A percentile compares a stretch with the other conserved stretches of the same genome.
Conservation (phyloP, 1,140 invertebrate genomes). For the Ganaspis sp. region DNA sequence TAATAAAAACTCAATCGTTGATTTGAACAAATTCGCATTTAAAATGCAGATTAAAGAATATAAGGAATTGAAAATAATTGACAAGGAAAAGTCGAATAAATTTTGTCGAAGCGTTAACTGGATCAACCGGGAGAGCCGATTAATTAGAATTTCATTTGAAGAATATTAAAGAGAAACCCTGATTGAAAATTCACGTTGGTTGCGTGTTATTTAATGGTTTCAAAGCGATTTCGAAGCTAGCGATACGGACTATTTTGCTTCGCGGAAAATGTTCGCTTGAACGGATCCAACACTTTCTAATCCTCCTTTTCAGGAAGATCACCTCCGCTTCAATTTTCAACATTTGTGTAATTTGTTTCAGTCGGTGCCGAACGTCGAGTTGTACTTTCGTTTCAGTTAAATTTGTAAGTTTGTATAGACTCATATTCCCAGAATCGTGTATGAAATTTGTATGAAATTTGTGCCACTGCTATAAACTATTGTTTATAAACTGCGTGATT, state of each 20-base stretch:
- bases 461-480: no score
- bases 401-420: no score
- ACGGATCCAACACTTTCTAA: conserved; percentile 13
- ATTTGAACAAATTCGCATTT: no score
- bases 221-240: not conserved
- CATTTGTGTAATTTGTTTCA: not conserved
- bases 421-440: no score
- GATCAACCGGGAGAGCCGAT: not conserved
- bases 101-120: no score
- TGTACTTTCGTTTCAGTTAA: not conserved
- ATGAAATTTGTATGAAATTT: no score
- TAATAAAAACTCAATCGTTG: no score
- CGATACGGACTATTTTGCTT: conserved; percentile 2
- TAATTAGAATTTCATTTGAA: not conserved
- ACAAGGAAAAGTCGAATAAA: no score
- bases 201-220: not conserved
- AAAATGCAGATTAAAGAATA: no score
- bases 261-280: conserved; percentile 1
- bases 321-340: not conserved
- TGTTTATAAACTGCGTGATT: no score
- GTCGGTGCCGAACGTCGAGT: not conserved
- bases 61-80: no score
- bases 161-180: not conserved
- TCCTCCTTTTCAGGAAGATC: not conserved
- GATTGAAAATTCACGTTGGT: not conserved